Evolutionary conservation across 2,113 vertebrate genomes (phyloP).

Genomic region (Phoenicopterus ruber): DNA sequence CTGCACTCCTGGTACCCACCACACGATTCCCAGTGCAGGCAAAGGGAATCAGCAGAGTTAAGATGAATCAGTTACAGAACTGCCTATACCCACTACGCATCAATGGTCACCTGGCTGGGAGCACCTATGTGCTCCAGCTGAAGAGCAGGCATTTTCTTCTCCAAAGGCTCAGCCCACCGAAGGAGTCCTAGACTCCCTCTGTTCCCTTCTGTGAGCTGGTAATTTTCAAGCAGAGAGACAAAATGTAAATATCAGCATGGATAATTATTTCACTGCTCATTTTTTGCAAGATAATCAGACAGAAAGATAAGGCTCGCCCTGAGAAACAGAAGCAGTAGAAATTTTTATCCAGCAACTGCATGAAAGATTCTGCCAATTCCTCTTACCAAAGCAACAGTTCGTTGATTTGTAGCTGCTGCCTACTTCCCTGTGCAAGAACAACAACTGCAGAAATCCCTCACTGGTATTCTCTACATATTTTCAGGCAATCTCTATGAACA

Average conservation of each 20-base stretch:
- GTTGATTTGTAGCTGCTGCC: slow-evolving; percentile 7
- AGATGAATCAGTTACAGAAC: neutral
- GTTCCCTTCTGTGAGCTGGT: neutral
- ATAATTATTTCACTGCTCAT: slow-evolving; percentile 51
- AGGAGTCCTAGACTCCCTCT: neutral
- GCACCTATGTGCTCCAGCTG: neutral
- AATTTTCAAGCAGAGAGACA: slow-evolving; percentile 27
- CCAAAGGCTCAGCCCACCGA: neutral
- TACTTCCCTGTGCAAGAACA: slow-evolving; percentile 22
- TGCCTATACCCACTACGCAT: neutral
- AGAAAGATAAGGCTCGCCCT: neutral
- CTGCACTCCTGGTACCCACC: neutral
- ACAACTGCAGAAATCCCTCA: slow-evolving; percentile 20
- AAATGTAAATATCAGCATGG: slow-evolving; percentile 50
- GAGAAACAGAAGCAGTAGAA: neutral
- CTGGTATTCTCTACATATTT: slow-evolving; percentile 24
- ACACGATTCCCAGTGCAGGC: neutral
- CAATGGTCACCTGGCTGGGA: neutral
- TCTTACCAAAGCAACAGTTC: neutral
- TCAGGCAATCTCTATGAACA: neutral
- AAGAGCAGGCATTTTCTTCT: neutral
- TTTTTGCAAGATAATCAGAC: slow-evolving; percentile 36
- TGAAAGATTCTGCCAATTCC: slow-evolving; percentile 17
- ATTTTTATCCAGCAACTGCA: neutral
- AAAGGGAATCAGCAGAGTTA: neutral